These are phyloP conservation scores for Trachurus trachurus DNA, from an alignment of 2,797 vertebrate genomes.

Conservation along the genomic window DNA sequence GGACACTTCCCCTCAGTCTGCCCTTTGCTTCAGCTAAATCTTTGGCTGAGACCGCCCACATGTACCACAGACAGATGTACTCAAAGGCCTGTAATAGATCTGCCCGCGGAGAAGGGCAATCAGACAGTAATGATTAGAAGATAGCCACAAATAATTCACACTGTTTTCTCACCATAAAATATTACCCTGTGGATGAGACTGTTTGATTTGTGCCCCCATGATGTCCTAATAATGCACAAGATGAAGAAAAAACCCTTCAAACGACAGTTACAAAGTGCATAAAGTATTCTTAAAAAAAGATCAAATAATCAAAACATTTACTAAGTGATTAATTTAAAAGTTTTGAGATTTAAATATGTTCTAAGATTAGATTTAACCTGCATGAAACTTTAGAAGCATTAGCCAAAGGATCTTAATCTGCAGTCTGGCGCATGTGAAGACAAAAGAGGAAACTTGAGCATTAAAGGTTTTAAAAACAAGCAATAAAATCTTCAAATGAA, in stretches of 20 bases:
- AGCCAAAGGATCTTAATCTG: no score
- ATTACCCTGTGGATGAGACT: background rate
- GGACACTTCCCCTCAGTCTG: slow-evolving; percentile 55
- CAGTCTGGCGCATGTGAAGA: no score
- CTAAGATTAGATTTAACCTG: no score
- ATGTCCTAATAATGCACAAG: no score
- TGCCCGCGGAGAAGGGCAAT: slow-evolving; percentile 6
- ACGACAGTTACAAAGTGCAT: background rate
- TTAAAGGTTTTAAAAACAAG: no score
- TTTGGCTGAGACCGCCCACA: slow-evolving; percentile 40
- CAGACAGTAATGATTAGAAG: slow-evolving; percentile 19
- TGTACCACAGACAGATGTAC: slow-evolving; percentile 30
- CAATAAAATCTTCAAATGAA: no score
- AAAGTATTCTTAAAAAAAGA: background rate
- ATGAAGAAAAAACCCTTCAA: background rate
- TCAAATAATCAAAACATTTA: no score
- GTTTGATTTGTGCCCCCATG: background rate
- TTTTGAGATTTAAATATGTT: no score
- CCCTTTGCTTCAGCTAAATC: slow-evolving; percentile 61
- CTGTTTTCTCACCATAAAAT: background rate
- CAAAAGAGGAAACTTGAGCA: no score
- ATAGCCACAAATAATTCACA: background rate
- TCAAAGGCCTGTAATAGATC: slow-evolving; percentile 45
- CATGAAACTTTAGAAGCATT: no score
- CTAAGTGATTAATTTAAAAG: background rate